phyloP scores from a whole-genome alignment of 2,797 vertebrate species.

The Fratercula arctica region DNA sequence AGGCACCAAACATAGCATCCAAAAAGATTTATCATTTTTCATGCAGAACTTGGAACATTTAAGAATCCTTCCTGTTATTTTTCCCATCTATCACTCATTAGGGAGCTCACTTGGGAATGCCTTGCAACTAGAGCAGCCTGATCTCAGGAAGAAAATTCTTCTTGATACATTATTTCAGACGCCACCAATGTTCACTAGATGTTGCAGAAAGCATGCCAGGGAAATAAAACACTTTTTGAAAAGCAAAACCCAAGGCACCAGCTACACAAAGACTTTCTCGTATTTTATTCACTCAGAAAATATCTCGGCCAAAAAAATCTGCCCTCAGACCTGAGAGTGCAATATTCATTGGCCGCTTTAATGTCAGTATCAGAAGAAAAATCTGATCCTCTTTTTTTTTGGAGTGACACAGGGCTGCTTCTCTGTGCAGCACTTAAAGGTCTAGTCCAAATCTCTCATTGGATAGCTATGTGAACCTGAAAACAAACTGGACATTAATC shows the following conservation, averaged over 20 bases:
- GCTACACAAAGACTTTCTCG: constrained; percentile 19
- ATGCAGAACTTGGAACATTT: constrained; percentile 47
- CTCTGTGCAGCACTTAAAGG: constrained; percentile 41
- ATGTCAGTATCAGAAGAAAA: constrained; percentile 36
- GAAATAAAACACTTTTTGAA: constrained; percentile 54
- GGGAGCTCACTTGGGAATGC: constrained; percentile 32
- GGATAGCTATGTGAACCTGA: constrained; percentile 38
- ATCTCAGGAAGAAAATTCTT: constrained; percentile 45
- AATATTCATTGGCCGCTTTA: background rate
- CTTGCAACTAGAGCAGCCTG: constrained; percentile 36
- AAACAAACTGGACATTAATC: constrained; percentile 13
- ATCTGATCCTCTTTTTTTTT: background rate
- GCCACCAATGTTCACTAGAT: constrained; percentile 2
- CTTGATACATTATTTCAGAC: constrained; percentile 27
- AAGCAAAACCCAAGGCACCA: constrained; percentile 41
- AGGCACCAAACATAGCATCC: constrained; percentile 62
- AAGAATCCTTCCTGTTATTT: constrained; percentile 54
- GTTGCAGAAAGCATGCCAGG: constrained; percentile 36
- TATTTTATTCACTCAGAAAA: constrained; percentile 32
- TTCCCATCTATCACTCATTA: constrained; percentile 60
- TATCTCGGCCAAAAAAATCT: constrained; percentile 45
- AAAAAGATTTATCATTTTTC: constrained; percentile 38
- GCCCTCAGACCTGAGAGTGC: constrained; percentile 17
- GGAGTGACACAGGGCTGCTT: background rate
- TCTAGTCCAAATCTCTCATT: constrained; percentile 32